Base-by-base conservation (phyloP, 2,888 invertebrate species). In the Patella depressa region DNA sequence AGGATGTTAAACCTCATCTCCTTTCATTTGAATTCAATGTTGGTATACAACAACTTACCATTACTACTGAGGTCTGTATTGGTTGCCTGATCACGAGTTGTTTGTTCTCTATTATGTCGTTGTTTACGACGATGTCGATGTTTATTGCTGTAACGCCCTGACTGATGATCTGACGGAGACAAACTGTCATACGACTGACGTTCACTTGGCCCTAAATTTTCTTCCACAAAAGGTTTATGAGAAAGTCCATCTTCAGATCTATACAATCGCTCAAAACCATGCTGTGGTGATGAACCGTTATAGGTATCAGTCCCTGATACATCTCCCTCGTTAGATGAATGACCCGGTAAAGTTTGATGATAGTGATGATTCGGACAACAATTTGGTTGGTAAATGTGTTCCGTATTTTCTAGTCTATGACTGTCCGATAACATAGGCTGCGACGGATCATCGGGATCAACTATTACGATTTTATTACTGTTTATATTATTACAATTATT, bases 1-100 rank as follows among this genome's bases (percentile, higher is more conserved):
- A 45, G 45, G 7, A 9, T 9, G 45, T 45, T 1, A 45, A 45
- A 45, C 45, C 45, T 9, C 3, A 29, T 29, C 3, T 29, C 29
- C 2, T 29, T 29, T 29, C 29, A 34, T 34, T 34, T 34, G 5
- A 45, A 45, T 45, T 45, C 7, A 45, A 45, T 45, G 45, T 45
- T 45, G 7, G 45, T 45, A 14, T 3, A 53, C 19, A 24, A 1
- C 17, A 53, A 82, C 87, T 65, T 78, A 89, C 89, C 89, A 81
- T 88, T 88, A 78, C 89, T 89, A 81, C 89, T 88, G 71, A 88
- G 80, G 80, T 89, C 89, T 76, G 89, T 89, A 79, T 89, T 89
- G 1, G 89, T 89, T 5, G 88, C 88, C 78, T 89, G 89, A 85
- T 89, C 89, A 80, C 86, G 84, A 53, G 83, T 89, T 19, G 82